phyloP scores from a whole-genome alignment of 2,797 vertebrate genomes.

The Peromyscus attwateri region DNA sequence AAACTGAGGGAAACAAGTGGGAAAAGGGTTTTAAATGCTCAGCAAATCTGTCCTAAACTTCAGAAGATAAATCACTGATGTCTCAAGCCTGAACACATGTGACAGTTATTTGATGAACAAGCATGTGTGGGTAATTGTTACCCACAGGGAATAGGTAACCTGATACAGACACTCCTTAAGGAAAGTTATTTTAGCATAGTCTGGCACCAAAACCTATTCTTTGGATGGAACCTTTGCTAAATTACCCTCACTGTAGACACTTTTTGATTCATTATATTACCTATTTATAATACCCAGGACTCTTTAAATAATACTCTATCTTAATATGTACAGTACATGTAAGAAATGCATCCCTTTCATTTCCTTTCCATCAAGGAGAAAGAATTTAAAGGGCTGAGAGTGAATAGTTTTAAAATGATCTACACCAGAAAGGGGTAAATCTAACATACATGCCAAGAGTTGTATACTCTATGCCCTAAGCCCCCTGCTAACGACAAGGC shows the following conservation, averaged over 20 bases:
- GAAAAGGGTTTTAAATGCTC: background rate
- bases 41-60: background rate
- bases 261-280: background rate
- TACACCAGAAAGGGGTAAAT: background rate
- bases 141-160: background rate
- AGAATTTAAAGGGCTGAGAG: background rate
- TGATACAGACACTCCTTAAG: background rate
- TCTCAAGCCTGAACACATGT: background rate
- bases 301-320: background rate
- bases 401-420: background rate
- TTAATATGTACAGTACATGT: background rate
- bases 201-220: background rate
- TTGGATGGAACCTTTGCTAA: background rate
- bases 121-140: background rate
- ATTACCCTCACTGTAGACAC: background rate
- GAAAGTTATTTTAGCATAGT: background rate
- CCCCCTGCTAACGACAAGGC: background rate
- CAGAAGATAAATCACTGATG: background rate
- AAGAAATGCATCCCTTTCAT: background rate
- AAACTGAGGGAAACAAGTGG: constrained; percentile 88
- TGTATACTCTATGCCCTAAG: background rate
- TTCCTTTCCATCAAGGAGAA: background rate
- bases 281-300: background rate
- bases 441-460: background rate
- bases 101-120: background rate